Conservation (phyloP, 2,888 invertebrate species). For the Lucinisca nassula region DNA sequence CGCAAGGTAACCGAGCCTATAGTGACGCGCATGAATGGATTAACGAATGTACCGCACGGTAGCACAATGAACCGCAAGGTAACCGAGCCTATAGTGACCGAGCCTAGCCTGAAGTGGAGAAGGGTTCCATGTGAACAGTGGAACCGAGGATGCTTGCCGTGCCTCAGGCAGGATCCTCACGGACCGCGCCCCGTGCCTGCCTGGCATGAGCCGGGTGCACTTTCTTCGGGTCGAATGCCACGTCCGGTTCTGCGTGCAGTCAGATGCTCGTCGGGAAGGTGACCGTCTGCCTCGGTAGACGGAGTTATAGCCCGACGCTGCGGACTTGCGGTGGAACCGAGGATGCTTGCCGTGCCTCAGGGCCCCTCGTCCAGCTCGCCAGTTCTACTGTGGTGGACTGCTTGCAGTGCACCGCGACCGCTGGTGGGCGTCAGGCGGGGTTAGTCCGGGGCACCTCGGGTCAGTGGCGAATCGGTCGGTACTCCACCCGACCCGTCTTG, state of each 20-base stretch:
- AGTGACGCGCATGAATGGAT: too few relatives aligned
- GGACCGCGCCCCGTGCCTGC: conserved; percentile 89
- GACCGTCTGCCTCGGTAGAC: too few relatives aligned
- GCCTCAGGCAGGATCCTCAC: conserved; percentile 88
- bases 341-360: conserved; percentile 7
- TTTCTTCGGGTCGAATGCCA: too few relatives aligned
- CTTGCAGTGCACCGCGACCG: conserved; percentile 61
- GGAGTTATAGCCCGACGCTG: too few relatives aligned
- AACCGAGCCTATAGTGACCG: too few relatives aligned
- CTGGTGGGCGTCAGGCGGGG: too few relatives aligned
- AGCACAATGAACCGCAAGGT: too few relatives aligned
- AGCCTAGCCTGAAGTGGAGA: conserved; percentile 88
- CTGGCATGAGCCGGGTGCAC: too few relatives aligned
- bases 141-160: conserved; percentile 81
- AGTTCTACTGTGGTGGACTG: conserved; percentile 56
- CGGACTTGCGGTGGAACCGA: conserved; percentile 61
- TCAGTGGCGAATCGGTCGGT: conserved; percentile 72
- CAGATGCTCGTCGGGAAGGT: too few relatives aligned
- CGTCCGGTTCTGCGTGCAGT: conserved; percentile 89
- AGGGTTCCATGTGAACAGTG: conserved; percentile 90
- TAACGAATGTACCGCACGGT: too few relatives aligned
- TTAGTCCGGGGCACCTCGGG: conserved; percentile 49
- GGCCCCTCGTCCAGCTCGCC: too few relatives aligned
- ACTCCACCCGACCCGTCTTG: conserved; percentile 91
- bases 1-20: too few relatives aligned